Evolutionary conservation across 2,888 invertebrate species (phyloP), one percentile per base, ranked within the genome.

Genomic region (Ectropis crepuscularia): DNA sequence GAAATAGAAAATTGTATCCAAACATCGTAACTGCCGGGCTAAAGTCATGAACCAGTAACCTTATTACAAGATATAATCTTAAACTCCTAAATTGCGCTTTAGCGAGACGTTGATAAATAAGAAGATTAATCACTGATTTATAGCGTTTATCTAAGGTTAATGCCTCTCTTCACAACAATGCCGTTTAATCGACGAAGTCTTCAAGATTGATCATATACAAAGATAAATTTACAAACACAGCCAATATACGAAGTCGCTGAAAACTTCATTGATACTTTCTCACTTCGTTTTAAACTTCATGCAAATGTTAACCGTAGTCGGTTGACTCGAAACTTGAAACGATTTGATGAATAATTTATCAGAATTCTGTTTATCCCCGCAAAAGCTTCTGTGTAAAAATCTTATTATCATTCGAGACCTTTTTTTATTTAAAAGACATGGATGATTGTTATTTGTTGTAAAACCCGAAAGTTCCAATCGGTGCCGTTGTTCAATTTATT

Each of bases 131-230:
- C 49, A 53, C 57, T 62, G 61, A 70, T 70, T 65, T 68, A 65
- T 62, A 49, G 58, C 57, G 62, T 63, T 64, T 68, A 70, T 61
- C 51, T 58, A 48, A 61, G 63, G 63, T 58, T 61, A 64, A 67
- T 59, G 68, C 62, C 65, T 65, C 64, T 51, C 46, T 63, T 65
- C 62, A 64, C 60, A 69, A 71, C 67, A 69, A 64, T 48, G 63
- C 59, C 11, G 28, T 57, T 47, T 55, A 51, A 53, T 55, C 55
- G 57, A 51, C 51, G 11, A 11, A 50, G 47, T 47, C 43, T 55
- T 39, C 12, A 43, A 61, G 50, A 65, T 63, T 66, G 58, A 62
- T 51, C 46, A 49, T 43, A 39, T 53, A 36, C 36, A 10, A 6
- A 12, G 43, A 10, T 11, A 6, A 16, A 36, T 42, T 41, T 46